These are phyloP conservation scores for Eumeta japonica DNA, from an alignment of 1,140 invertebrate genomes.

Conservation along the genomic window DNA sequence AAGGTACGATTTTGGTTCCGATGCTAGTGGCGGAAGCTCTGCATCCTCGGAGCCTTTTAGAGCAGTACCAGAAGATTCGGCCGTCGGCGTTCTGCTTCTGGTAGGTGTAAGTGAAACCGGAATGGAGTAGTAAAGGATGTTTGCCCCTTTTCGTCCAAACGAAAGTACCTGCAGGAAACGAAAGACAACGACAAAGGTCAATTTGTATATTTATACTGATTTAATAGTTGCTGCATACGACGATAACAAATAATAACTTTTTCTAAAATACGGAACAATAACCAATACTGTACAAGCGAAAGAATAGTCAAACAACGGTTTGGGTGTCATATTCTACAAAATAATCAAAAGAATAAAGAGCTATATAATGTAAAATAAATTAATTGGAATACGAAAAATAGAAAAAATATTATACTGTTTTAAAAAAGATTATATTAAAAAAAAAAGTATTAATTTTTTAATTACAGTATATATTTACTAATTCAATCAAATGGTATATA, in stretches of 20 bases:
- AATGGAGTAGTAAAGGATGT: slow-evolving; percentile 35
- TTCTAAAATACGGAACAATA: not conserved
- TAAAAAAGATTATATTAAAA: no score
- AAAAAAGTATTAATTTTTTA: not conserved
- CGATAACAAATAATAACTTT: not conserved
- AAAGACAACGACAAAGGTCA: not conserved
- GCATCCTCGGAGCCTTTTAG: slow-evolving; percentile 39
- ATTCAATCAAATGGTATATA: not conserved
- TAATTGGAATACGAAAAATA: not conserved
- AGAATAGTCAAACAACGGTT: no score
- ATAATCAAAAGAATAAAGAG: not conserved
- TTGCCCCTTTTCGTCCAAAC: slow-evolving; percentile 44
- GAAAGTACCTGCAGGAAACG: slow-evolving; percentile 27
- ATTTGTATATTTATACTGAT: not conserved
- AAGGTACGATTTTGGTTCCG: slow-evolving; percentile 20
- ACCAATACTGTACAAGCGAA: not conserved
- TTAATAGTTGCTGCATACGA: no score
- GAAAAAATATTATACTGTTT: no score
- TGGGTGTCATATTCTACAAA: not conserved
- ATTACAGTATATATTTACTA: not conserved
- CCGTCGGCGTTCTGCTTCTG: slow-evolving; percentile 46
- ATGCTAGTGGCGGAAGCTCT: slow-evolving; percentile 37
- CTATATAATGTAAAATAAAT: not conserved
- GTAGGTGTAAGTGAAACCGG: slow-evolving; percentile 42
- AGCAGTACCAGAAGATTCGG: slow-evolving; percentile 46